These are phyloP conservation scores for Plagiodera versicolora DNA, from an alignment of 2,888 invertebrate genomes.

Conservation along the genomic window DNA sequence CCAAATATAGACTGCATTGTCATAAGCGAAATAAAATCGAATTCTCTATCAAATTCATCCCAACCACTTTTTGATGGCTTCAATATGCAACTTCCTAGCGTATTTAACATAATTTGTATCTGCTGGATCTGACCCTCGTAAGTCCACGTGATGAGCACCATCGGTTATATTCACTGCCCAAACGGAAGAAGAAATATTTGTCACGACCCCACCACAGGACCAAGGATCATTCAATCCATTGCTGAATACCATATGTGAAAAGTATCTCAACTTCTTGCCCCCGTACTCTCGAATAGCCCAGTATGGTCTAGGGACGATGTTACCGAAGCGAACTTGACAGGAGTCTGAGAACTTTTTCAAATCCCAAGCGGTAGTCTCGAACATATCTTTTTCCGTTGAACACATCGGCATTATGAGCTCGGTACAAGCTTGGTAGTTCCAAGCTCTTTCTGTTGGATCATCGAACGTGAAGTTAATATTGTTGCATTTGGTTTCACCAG, in stretches of 20 bases:
- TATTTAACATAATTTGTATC: conserved; percentile 68
- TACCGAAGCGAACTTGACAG: conserved; percentile 68
- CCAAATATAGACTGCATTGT: too few relatives aligned
- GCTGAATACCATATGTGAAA: conserved; percentile 76
- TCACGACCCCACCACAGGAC: conserved; percentile 80
- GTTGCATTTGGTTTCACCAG: conserved; percentile 72
- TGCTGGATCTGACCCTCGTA: conserved; percentile 64
- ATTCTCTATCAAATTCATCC: too few relatives aligned
- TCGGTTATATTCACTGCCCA: conserved; percentile 75
- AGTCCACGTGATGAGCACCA: conserved; percentile 85
- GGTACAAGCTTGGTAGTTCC: conserved; percentile 90
- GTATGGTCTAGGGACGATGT: conserved; percentile 62
- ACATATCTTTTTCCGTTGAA: conserved; percentile 74
- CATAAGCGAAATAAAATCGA: too few relatives aligned
- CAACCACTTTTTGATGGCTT: conserved; percentile 65
- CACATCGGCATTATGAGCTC: conserved; percentile 98
- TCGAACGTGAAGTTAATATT: conserved; percentile 62
- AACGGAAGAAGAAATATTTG: conserved; percentile 67
- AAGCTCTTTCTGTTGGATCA: conserved; percentile 68
- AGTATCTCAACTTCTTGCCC: conserved; percentile 68
- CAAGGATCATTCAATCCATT: conserved; percentile 88
- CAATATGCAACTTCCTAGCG: conserved; percentile 66
- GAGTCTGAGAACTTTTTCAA: conserved; percentile 63
- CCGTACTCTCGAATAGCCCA: conserved; percentile 78
- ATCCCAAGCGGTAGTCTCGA: conserved; percentile 76